Evolutionary conservation across 2,888 invertebrate genomes (phyloP).

Genomic region (Amaurobius ferox): DNA sequence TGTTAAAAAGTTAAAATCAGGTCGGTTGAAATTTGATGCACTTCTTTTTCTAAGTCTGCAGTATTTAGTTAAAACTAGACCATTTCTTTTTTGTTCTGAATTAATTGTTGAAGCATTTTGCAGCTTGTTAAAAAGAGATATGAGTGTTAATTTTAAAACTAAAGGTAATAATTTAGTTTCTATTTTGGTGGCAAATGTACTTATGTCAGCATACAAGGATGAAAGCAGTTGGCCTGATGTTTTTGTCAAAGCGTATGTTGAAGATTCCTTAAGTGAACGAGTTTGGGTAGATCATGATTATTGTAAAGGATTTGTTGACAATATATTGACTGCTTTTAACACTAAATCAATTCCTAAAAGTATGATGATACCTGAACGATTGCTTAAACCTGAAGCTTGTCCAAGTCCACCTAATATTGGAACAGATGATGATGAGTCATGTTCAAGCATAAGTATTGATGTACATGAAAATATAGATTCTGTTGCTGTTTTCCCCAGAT

Average conservation of each 20-base stretch:
- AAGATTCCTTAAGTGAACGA: constrained; percentile 94
- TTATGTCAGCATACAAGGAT: constrained; percentile 88
- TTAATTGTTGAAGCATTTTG: constrained; percentile 83
- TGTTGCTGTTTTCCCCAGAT: constrained; percentile 79
- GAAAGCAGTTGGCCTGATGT: constrained; percentile 93
- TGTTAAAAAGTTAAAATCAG: constrained; percentile 86
- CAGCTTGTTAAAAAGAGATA: constrained; percentile 87
- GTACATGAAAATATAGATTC: constrained; percentile 70
- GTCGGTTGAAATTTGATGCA: constrained; percentile 89
- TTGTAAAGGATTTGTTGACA: constrained; percentile 93
- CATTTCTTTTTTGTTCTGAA: constrained; percentile 80
- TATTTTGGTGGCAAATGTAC: constrained; percentile 88
- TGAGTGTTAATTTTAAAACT: constrained; percentile 82
- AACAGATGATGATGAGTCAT: constrained; percentile 75
- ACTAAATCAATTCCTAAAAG: constrained; percentile 87
- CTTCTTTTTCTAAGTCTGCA: constrained; percentile 87
- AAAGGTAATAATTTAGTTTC: constrained; percentile 89
- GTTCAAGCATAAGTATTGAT: constrained; percentile 68
- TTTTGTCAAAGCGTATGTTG: constrained; percentile 94
- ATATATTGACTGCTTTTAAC: constrained; percentile 90
- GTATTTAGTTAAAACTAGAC: constrained; percentile 87
- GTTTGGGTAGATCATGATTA: constrained; percentile 95
- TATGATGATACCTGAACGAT: constrained; percentile 80
- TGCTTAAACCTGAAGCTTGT: constrained; percentile 74
- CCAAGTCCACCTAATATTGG: constrained; percentile 69